Evolutionary conservation across 1,140 invertebrate genomes (phyloP), one percentile per base, ranked within the genome.

Genomic region (Thalassaphorura encarpata): DNA sequence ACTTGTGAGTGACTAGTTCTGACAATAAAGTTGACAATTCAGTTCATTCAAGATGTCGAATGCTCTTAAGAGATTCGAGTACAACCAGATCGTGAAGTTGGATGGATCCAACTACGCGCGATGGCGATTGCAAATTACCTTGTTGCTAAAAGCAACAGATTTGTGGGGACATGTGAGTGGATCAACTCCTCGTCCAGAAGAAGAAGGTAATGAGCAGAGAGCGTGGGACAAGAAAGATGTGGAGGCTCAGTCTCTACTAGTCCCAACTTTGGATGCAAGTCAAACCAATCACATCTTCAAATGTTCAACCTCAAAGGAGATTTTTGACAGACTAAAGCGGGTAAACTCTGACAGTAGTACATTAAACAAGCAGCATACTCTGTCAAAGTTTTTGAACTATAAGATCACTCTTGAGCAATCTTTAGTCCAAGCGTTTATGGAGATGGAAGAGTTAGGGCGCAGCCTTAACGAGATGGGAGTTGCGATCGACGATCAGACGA

Each of bases 241-340:
- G 4, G 54, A 61, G 46, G 61, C 60, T 11, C 61, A 64, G 56
- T 63, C 58, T 41, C 36, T 67, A 11, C 58, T 66, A 21, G 61
- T 66, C 0, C 62, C 64, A 11, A 61, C 56, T 8, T 49, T 70
- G 11, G 61, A 66, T 45, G 31, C 61, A 45, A 52, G 60, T 18
- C 52, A 62, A 5, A 45, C 68, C 23, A 52, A 58, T 6, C 66
- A 69, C 45, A 63, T 70, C 13, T 54, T 69, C 18, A 66, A 58
- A 31, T 69, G 68, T 55, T 52, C 63, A 48, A 58, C 51, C 31
- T 61, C 70, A 24, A 53, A 61, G 21, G 66, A 66, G n/a, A 69
- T 71, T 63, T 71, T 66, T 61, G 39, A 60, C 0, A 70, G 69
- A 54, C 41, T 71, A 6, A 60, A 59, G 31, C 27, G 61, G 2